Base-by-base conservation (phyloP, 1,140 invertebrate species). In the Frieseomelitta varia region DNA sequence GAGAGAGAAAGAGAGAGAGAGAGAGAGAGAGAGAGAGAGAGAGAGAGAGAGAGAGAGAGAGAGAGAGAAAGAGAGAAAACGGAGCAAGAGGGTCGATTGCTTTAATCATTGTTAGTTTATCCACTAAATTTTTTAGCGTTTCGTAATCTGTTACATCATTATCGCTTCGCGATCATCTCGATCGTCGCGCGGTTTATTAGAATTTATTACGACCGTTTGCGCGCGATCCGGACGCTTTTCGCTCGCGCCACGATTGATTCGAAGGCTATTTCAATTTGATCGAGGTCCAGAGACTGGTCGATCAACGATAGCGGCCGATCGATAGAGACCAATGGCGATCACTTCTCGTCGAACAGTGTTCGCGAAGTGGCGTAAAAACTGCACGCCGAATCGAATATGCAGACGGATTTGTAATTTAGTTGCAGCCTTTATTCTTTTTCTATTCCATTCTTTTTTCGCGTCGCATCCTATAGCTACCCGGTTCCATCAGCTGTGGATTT, bases 351-450 rank as follows among this genome's bases (percentile, higher is more conserved):
- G 19, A 65, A 2, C 34, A 47, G 34, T 39, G 14, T 47, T 6
- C 11, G 8, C 11, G n/a, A 65, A 65, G 12, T 12, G 11, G 14
- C 34, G 10, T 15, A 47, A 63, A 24, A 34, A 19, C 2, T 51
- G 47, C 15, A 19, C 24, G 2, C 15, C 4, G 67, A 81, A 53
- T 73, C 4, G 71, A 71, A 80, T 27, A 56, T 61, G 15, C 39
- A 71, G 15, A 58, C 19, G 19, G 53, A 72, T 80, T 51, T 51
- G 30, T 72, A 58, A 80, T 80, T 55, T 61, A 47, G 53, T 79
- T 19, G 51, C 30, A 75, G n/a, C 17, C n/a, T n/a, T n/a, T n/a
- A n/a, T n/a, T n/a, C n/a, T n/a, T 69, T 79, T 78, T 78, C 47
- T 11, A 8, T 68, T 39, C 19, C 30, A 39, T 39, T 12, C 30